Conservation (phyloP, 2,888 invertebrate species). For the Hirudinaria manillensis region DNA sequence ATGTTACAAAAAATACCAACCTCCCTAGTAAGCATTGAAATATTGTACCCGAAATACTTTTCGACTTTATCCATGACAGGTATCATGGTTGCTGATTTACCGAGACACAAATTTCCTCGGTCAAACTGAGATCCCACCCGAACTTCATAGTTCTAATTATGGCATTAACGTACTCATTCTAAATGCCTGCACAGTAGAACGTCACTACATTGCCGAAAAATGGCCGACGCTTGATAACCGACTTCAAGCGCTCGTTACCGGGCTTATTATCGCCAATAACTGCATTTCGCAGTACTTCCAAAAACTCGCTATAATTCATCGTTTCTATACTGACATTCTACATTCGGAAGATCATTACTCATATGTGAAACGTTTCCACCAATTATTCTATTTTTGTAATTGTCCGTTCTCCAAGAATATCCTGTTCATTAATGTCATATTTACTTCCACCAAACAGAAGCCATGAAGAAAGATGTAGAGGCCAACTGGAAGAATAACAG, state of each 20-base stretch:
- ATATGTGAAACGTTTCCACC: not conserved
- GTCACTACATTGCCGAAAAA: not conserved
- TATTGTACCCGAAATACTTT: slow-evolving; percentile 3
- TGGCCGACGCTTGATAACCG: not conserved
- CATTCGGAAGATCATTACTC: not conserved
- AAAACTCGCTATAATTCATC: not conserved
- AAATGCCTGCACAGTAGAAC: slow-evolving; percentile 4
- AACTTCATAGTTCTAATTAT: not conserved
- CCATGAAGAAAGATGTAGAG: too few species aligned
- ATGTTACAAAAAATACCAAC: not conserved
- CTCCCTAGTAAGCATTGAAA: not conserved
- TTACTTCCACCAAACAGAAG: too few species aligned
- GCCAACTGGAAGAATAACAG: too few species aligned
- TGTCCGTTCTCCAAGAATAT: too few species aligned
- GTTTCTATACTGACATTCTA: too few species aligned
- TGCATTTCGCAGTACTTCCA: not conserved
- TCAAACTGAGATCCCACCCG: not conserved
- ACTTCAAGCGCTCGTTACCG: not conserved
- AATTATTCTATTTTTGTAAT: not conserved
- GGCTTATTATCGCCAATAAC: not conserved
- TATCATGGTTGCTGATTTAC: not conserved
- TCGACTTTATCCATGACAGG: not conserved
- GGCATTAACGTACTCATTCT: not conserved
- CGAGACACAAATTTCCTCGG: not conserved
- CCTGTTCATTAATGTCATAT: too few species aligned